Evolutionary conservation across 53 echinoderm and acorn worm genomes (phyloP), one percentile per base, ranked within the genome.

Genomic region (Astropecten irregularis): DNA sequence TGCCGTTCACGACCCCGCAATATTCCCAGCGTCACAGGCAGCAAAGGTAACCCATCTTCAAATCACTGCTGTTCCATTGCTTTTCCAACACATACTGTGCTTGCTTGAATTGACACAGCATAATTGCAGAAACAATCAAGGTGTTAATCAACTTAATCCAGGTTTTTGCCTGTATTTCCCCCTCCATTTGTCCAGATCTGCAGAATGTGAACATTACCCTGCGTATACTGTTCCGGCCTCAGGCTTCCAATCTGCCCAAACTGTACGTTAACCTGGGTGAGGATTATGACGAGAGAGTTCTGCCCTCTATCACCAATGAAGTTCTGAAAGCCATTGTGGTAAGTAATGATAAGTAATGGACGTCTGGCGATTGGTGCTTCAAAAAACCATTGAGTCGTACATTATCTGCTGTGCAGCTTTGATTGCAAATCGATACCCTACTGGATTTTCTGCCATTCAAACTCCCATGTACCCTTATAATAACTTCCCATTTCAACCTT

Each of bases 131-230:
- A n/a, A n/a, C n/a, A n/a, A n/a, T n/a, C n/a, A n/a, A n/a, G n/a
- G n/a, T n/a, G n/a, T n/a, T n/a, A n/a, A n/a, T n/a, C n/a, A n/a
- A n/a, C n/a, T n/a, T n/a, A n/a, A n/a, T n/a, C n/a, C n/a, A n/a
- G n/a, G n/a, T n/a, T n/a, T n/a, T n/a, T n/a, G n/a, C n/a, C n/a
- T n/a, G n/a, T n/a, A n/a, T n/a, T n/a, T n/a, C n/a, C n/a, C n/a
- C n/a, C n/a, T n/a, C n/a, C n/a, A n/a, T n/a, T n/a, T n/a, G n/a
- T n/a, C 37, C 69, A 97, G 97, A 97, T 86, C 71, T 97, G 62
- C 97, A 97, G 94, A 97, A 94, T 94, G 97, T 97, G 15, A 97
- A 94, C 85, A 97, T 97, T 88, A 97, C 97, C 28, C 92, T 97
- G 11, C 89, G 97, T 82, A 79, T 97, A 64, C 55, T 97, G 64